phyloP scores from a whole-genome alignment of 2,113 vertebrate genomes.

The Cyphomyrus plagiostoma region DNA sequence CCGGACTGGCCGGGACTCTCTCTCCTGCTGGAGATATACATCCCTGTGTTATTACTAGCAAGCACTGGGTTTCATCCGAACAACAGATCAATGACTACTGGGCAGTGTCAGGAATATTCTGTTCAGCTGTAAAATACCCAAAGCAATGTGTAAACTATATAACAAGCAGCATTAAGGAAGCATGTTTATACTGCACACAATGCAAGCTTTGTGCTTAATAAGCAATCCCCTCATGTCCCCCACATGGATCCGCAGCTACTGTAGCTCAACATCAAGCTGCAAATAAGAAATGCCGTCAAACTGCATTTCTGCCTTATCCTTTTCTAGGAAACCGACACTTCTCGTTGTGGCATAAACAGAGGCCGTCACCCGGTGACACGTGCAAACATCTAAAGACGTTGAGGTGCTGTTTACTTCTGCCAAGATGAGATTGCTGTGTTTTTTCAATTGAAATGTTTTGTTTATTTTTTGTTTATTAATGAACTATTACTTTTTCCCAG shows the following conservation, averaged over 20 bases:
- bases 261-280: not conserved
- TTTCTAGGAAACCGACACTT: not conserved
- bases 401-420: not conserved
- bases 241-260: not conserved
- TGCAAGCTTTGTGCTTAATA: not conserved
- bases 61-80: not conserved
- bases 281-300: not conserved
- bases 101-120: not conserved
- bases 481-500: not conserved
- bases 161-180: not conserved
- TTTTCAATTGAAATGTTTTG: not conserved
- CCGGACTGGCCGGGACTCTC: constrained; percentile 48
- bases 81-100: not conserved
- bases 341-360: not conserved
- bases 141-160: not conserved
- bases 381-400: not conserved
- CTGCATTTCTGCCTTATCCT: not conserved
- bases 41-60: not conserved
- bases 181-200: not conserved
- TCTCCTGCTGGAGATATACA: constrained; percentile 39
- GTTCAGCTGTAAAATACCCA: not conserved
- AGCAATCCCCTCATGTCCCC: not conserved
- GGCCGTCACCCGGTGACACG: not conserved
- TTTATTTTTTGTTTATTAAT: not conserved
- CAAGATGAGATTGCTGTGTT: not conserved